Percentiles rank a stretch among this genome's conserved stretches.
Evolutionary conservation across 2,797 vertebrate genomes (phyloP).

Genomic region (Enteromius mattozi): DNA sequence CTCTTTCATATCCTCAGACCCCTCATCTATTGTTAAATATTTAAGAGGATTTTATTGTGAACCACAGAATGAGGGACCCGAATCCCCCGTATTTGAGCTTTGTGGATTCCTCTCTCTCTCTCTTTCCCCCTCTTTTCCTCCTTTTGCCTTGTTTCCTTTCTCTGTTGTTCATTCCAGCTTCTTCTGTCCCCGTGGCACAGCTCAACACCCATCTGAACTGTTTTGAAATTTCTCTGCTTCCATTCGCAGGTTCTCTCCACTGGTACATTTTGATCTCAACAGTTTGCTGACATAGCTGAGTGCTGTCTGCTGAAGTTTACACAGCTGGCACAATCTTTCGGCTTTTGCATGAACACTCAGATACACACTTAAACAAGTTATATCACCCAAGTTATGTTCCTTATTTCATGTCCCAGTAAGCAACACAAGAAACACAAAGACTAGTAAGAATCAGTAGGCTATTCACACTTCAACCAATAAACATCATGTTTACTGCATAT

Average conservation of each 20-base stretch:
- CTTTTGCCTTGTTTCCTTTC: conserved; percentile 37
- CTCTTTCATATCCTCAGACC: neutral
- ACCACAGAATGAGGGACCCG: conserved; percentile 48
- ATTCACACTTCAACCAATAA: neutral
- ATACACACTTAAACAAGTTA: conserved; percentile 1
- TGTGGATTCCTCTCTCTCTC: neutral
- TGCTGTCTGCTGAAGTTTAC: conserved; percentile 30
- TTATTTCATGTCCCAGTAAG: neutral
- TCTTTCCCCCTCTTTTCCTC: neutral
- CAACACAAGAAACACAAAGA: neutral
- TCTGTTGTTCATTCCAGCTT: conserved; percentile 42
- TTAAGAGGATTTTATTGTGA: conserved; percentile 28
- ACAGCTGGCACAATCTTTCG: conserved; percentile 25
- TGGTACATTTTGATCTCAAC: conserved; percentile 30
- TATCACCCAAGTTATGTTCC: neutral
- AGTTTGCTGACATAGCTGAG: conserved; percentile 39
- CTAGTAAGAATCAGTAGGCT: neutral
- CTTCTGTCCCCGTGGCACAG: conserved; percentile 3
- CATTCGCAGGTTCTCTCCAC: conserved; percentile 59
- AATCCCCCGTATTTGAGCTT: conserved; percentile 6
- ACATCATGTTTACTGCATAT: neutral
- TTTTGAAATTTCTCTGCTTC: conserved; percentile 30
- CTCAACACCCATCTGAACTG: conserved; percentile 33
- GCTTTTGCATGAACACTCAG: neutral
- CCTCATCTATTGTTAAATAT: conserved; percentile 14